A percentile compares a stretch with the other conserved stretches of the same genome.
Evolutionary conservation across 2,797 vertebrate genomes (phyloP).

Genomic region (Sebastes reedi): DNA sequence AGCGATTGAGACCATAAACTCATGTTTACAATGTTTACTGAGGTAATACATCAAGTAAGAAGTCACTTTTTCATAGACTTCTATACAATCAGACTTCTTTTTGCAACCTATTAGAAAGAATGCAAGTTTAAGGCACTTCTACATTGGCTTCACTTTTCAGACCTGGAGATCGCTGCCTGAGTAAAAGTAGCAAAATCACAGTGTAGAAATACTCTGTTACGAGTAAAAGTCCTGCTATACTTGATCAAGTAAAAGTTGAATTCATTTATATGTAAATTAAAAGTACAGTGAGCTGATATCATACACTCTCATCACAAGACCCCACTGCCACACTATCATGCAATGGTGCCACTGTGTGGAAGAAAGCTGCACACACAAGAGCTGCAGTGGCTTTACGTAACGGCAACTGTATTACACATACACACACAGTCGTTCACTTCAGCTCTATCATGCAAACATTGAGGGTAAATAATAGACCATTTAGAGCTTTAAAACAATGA

Average conservation of each 20-base stretch:
- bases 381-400: not conserved
- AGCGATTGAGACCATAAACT: too few relatives aligned
- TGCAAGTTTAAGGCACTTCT: too few relatives aligned
- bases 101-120: too few relatives aligned
- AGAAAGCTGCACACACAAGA: conserved; percentile 31
- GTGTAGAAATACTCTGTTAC: not conserved
- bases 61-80: too few relatives aligned
- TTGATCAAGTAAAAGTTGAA: not conserved
- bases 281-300: not conserved
- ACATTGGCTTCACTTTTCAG: not conserved
- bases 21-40: too few relatives aligned
- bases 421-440: not conserved
- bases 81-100: accelerated
- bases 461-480: not conserved
- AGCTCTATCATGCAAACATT: not conserved
- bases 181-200: not conserved
- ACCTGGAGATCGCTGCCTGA: accelerated
- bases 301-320: too few relatives aligned
- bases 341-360: conserved; percentile 73
- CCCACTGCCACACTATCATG: not conserved
- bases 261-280: not conserved
- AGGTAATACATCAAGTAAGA: too few relatives aligned
- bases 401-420: not conserved
- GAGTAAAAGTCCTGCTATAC: not conserved
- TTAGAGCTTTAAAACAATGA: not conserved